Base-by-base conservation (phyloP, 2,888 invertebrate species). In the Papilio gigon region DNA sequence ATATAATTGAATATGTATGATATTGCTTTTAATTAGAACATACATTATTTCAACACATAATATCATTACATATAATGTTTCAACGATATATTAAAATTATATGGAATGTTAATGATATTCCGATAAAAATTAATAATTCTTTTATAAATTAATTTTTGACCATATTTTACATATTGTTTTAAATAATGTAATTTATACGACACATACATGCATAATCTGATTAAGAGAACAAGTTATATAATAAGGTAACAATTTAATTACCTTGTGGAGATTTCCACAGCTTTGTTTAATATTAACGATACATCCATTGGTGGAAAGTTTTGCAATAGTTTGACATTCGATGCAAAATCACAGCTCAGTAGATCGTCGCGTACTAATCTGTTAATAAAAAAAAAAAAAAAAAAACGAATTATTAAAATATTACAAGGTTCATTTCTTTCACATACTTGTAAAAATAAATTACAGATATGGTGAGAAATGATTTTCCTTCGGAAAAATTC, bases 251-350 rank as follows among this genome's bases (percentile, higher is more conserved):
- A 17, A 44, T 2, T 33, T 25, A 12, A 37, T 68, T 72, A 72
- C 33, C 66, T 71, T 62, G 85, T 88, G 8, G 94, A 93, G 73
- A 96, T 86, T 77, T 95, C 93, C 2, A 94, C 94, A 33, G 97
- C 97, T 84, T 95, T 96, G 40, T 95, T 95, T 71, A 98, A 90
- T 72, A 98, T 96, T 75, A 95, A 92, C 74, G 97, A 96, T 30
- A 98, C 96, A 85, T 98, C 98, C 93, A 96, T 96, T 14, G 96
- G 95, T 67, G 98, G 98, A 85, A 96, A 98, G 84, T 96, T 97
- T 92, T 99, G 99, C 33, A 99, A 92, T 12, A 99, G 92, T 88
- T 99, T 98, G 62, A 99, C 97, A 88, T 98, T 98, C 33, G 95
- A 94, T 64, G 98, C 96, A 88, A 99, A 99, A 86, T 99, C 99